A percentile compares a stretch with the other conserved stretches of the same genome.
Evolutionary conservation across 1,140 invertebrate genomes (phyloP).

Genomic region (Drosophila dunni): DNA sequence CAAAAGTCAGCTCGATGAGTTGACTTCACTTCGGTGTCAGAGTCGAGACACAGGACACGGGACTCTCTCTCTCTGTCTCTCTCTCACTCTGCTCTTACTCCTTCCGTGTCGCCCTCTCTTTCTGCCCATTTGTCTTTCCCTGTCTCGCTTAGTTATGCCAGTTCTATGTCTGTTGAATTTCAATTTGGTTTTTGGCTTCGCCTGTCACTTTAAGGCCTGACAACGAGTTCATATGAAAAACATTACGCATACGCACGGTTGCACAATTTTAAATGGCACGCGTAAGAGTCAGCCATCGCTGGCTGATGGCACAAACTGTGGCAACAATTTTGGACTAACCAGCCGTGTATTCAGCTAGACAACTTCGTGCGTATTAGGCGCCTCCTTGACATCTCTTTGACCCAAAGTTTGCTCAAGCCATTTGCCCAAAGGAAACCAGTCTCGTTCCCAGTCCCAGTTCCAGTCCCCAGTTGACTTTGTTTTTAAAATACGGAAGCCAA

Average conservation of each 20-base stretch:
- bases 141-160: slow-evolving; percentile 46
- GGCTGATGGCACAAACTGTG: slow-evolving; percentile 34
- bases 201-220: slow-evolving; percentile 65
- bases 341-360: slow-evolving; percentile 56
- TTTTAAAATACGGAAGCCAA: slow-evolving; percentile 62
- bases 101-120: too few relatives aligned
- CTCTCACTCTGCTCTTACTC: too few relatives aligned
- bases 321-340: slow-evolving; percentile 66
- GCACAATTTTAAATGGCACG: slow-evolving; percentile 82
- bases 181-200: slow-evolving; percentile 57
- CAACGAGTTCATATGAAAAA: slow-evolving; percentile 77
- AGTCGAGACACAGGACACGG: slow-evolving; percentile 13
- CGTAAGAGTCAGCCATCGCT: slow-evolving; percentile 50
- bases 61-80: slow-evolving; percentile 15
- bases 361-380: slow-evolving; percentile 67
- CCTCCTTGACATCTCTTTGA: slow-evolving; percentile 78
- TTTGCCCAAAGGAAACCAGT: slow-evolving; percentile 31
- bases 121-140: too few relatives aligned
- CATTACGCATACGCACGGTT: slow-evolving; percentile 82
- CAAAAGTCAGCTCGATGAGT: slow-evolving; percentile 66
- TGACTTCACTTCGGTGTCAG: slow-evolving; percentile 20
- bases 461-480: slow-evolving; percentile 36
- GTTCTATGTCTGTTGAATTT: slow-evolving; percentile 71
- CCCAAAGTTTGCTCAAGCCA: slow-evolving; percentile 61
- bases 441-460: slow-evolving; percentile 1